Base-by-base conservation (phyloP, 2,888 invertebrate genomes). In the Suillia variegata region DNA sequence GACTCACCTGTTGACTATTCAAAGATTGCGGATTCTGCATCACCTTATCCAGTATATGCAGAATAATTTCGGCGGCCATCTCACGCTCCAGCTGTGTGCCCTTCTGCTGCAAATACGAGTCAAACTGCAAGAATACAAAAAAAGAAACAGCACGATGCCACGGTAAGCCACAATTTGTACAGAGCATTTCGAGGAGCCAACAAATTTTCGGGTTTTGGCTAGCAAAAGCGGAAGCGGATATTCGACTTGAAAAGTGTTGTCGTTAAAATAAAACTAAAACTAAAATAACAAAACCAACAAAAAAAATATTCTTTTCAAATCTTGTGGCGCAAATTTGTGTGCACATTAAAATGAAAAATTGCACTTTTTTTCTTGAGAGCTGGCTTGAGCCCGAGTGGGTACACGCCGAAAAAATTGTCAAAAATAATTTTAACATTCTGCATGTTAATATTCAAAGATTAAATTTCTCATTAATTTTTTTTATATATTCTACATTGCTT, bases 1-100 rank as follows among this genome's bases (percentile, higher is more conserved):
- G 12, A 76, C 83, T 79, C 78, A 92, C 92, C 86, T 89, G 86
- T 80, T 89, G 88, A 81, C 88, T 88, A 62, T 91, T 85, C 68
- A 92, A 85, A 12, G 92, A 88, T 70, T 87, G 85, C 31, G 86
- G 85, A 68, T 85, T 87, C 70, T 85, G 86, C 67, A 92, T 81
- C 52, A 93, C 84, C 67, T 86, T 85, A 76, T 89, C 88, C 42
- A 88, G 84, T 65, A 91, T 88, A 59, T 86, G 84, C 71, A 86
- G 84, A 67, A 87, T 83, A 48, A 84, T 83, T 69, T 85, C 84
- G 34, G 86, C 85, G 12, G 87, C 84, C 73, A 85, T 82, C 69
- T 84, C 80, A 63, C 85, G 78, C 70, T 86, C 86, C 34, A 80
- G 67, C 65, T 79, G 79, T 62, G 77, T 79, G 62, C 82, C 81